phyloP scores from a whole-genome alignment of 2,888 invertebrate genomes.

The Protodeltote pygarga region DNA sequence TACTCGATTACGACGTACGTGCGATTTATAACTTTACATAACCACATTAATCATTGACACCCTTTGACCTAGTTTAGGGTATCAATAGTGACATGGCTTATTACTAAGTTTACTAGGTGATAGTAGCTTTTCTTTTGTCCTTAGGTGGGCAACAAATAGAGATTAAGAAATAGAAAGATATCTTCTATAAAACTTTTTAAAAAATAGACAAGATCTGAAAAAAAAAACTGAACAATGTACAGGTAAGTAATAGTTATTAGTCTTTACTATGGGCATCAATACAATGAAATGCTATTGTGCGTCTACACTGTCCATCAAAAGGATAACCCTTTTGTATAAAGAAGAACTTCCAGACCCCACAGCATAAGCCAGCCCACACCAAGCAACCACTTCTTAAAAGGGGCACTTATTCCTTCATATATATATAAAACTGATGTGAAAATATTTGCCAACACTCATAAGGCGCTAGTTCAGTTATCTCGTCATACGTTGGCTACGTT shows the following conservation, averaged over 20 bases:
- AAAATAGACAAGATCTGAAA: no score
- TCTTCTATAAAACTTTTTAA: no score
- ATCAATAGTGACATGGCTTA: constrained; percentile 5
- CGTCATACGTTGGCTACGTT: constrained; percentile 33
- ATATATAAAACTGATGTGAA: constrained; percentile 11
- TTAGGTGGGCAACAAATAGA: not conserved
- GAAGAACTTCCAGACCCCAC: no score
- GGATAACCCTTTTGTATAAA: no score
- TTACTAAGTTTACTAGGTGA: not conserved
- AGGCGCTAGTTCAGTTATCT: constrained; percentile 28
- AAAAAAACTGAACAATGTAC: no score
- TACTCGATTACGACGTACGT: constrained; percentile 54
- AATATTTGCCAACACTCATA: constrained; percentile 32
- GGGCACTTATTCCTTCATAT: not conserved
- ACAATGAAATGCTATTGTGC: no score
- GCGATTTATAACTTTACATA: constrained; percentile 56
- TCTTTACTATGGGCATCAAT: no score
- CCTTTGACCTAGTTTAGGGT: constrained; percentile 50
- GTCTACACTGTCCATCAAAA: no score
- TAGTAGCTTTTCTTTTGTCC: not conserved
- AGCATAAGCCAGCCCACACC: no score
- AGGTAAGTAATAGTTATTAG: no score
- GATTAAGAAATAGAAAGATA: no score
- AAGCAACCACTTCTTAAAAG: no score
- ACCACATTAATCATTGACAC: constrained; percentile 55